Base-by-base conservation (phyloP, 1,140 invertebrate genomes). In the Hylyphantes graminicola region DNA sequence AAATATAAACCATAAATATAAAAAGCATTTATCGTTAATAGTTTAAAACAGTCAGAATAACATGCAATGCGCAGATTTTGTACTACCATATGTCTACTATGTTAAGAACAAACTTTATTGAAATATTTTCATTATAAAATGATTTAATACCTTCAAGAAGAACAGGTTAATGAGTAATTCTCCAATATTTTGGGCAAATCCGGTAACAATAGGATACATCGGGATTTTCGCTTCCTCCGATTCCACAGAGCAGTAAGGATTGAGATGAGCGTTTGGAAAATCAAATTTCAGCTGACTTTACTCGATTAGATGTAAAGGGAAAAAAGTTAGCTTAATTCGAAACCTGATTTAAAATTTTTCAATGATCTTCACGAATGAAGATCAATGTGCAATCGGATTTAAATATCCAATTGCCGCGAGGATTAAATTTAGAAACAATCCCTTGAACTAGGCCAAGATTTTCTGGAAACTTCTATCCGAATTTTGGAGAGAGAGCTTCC, bases 121-220 rank as follows among this genome's bases (percentile, higher is more conserved):
- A 35, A 35, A 35, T 35, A 35, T 2, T 35, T 35, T 35, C 2
- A 35, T 35, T 35, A 35, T 2, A 35, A 35, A 35, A 35, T 35
- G 35, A 35, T 35, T 35, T 35, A 35, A 70, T 65, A 78, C 76
- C 76, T 78, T 67, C 61, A 78, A 53, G 50, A 78, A 78, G 2
- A 78, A 53, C 48, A 78, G 55, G 17, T 65, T 78, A 10, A 78
- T 78, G 11, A 78, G 76, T 35, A 78, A 67, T 65, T 65, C 76
- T 78, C 76, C 76, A 67, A 65, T 78, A 55, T 67, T 78, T 53
- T 65, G 35, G 17, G 7, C 35, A 64, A 64, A 78, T 65, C 15
- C 63, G 65, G 63, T 21, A 65, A 50, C 61, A 78, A 78, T 61
- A 54, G 63, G 63, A 78, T 15, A 78, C 76, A 78, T 78, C 50